Percentiles rank a stretch among this genome's conserved stretches.
Conservation (phyloP, 2,888 invertebrate genomes). For the Spodoptera picta region DNA sequence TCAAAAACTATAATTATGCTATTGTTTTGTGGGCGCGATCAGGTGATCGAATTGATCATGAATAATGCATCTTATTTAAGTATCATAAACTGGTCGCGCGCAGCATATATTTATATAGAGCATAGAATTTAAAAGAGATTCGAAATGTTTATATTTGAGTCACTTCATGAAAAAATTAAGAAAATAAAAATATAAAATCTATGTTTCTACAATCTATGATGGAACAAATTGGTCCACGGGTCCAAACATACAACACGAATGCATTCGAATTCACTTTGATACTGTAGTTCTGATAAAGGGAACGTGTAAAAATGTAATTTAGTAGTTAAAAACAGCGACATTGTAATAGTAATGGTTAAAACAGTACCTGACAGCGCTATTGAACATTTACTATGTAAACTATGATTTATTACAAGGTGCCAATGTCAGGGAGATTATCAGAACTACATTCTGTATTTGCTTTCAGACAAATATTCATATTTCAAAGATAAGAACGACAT, state of each 20-base stretch:
- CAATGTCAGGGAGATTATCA: slow-evolving; percentile 22
- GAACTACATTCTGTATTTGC: slow-evolving; percentile 34
- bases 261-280: slow-evolving; percentile 42
- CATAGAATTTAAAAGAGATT: slow-evolving; percentile 1
- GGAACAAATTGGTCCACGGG: slow-evolving; percentile 58
- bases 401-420: neutral
- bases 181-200: slow-evolving; percentile 29
- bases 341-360: no score
- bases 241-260: slow-evolving; percentile 46
- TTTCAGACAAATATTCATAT: slow-evolving; percentile 32
- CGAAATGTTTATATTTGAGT: slow-evolving; percentile 23
- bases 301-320: neutral
- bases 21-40: slow-evolving; percentile 7
- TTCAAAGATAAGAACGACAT: neutral
- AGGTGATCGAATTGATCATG: neutral
- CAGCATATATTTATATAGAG: slow-evolving; percentile 2
- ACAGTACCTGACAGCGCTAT: no score
- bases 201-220: slow-evolving; percentile 47
- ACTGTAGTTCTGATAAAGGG: slow-evolving; percentile 41
- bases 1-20: slow-evolving; percentile 9
- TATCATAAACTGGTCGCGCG: slow-evolving; percentile 3
- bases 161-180: slow-evolving; percentile 17
- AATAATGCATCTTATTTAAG: no score
- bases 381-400: no score
- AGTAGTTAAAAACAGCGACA: no score